Evolutionary conservation across 2,888 invertebrate genomes (phyloP), one percentile per base, ranked within the genome.

Genomic region (Volucella inflata): DNA sequence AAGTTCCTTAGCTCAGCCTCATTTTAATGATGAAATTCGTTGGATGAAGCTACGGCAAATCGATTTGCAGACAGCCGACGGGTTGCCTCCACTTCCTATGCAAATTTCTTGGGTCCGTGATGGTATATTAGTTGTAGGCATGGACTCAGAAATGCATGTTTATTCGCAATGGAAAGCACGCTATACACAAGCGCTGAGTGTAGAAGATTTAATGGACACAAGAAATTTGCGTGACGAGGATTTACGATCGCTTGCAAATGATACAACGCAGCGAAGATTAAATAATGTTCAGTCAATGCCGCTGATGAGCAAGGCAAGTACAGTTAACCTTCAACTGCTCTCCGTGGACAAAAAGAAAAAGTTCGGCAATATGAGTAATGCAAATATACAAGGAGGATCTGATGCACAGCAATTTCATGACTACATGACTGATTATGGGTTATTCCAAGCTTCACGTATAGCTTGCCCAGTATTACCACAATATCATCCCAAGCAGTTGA

Each of bases 101-200:
- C 98, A 99, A 91, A 97, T 99, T 89, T 98, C 98, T 1, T 99
- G 99, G 99, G 98, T 99, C 0, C 94, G 99, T 30, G 99, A 99
- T 90, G 99, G 99, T 0, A 98, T 99, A 87, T 93, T 99, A 1
- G 98, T 99, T 0, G 98, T 99, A 1, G 99, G 99, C 2, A 99
- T 99, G 99, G 98, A 99, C 91, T 99, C 98, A 2, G 99, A 99
- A 92, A 99, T 99, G 98, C 98, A 99, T 90, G 98, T 99, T 0
- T 99, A 99, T 91, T 98, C 98, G 0, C 99, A 99, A 90, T 99
- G 99, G 99, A 97, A 97, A 89, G 96, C 97, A 0, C 90, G 91
- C 12, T 90, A 89, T 55, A 88, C 80, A 17, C 89, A 91, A 53
- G 89, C 89, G 2, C 88, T 89, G 40, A 95, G 95, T 87, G 92